phyloP scores from a whole-genome alignment of 2,888 invertebrate species.

The Dicyrtoma fusca region DNA sequence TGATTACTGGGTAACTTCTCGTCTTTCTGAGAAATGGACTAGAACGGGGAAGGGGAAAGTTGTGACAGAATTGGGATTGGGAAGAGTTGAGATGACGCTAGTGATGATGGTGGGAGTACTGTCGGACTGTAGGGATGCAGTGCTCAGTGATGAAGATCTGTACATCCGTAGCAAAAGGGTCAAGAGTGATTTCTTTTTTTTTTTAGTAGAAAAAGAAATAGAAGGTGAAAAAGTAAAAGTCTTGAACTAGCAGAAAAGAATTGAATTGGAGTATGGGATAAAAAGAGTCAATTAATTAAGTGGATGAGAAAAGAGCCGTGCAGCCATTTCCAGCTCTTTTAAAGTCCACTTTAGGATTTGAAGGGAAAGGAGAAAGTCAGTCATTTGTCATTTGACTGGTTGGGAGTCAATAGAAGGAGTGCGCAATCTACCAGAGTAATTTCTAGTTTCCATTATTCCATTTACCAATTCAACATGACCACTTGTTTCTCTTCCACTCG shows the following conservation, averaged over 20 bases:
- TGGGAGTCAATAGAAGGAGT: too few relatives aligned
- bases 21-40: background rate
- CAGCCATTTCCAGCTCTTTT: constrained; percentile 46
- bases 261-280: too few relatives aligned
- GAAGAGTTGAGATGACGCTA: too few relatives aligned
- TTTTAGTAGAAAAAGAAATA: background rate
- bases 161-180: background rate
- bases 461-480: background rate
- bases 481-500: background rate
- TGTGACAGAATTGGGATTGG: too few relatives aligned
- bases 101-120: too few relatives aligned
- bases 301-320: constrained; percentile 40
- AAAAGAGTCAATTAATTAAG: background rate
- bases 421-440: too few relatives aligned
- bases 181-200: background rate
- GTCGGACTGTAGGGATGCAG: too few relatives aligned
- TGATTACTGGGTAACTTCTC: background rate
- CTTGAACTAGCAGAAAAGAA: too few relatives aligned
- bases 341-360: constrained; percentile 14
- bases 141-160: background rate
- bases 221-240: too few relatives aligned
- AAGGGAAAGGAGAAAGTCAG: constrained; percentile 21
- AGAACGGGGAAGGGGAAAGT: background rate
- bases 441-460: background rate
- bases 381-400: constrained; percentile 7